Conservation (phyloP, 1,140 invertebrate genomes). For the Oryctes rhinoceros region DNA sequence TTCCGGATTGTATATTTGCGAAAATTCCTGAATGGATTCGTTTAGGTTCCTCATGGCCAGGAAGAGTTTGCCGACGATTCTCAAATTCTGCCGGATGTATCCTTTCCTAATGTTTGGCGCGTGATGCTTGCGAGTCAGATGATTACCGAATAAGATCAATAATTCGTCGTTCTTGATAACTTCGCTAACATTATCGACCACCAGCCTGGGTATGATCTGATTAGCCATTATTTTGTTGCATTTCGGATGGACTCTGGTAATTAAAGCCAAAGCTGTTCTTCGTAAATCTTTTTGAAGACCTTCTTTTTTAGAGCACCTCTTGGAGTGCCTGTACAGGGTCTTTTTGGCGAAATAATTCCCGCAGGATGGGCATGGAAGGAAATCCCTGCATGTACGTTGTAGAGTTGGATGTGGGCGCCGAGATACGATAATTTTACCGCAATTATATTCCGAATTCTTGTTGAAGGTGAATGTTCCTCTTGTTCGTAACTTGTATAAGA, state of each 20-base stretch:
- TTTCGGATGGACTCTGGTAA: neutral
- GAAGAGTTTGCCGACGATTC: neutral
- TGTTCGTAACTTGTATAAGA: neutral
- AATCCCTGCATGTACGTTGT: neutral
- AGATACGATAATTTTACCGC: neutral
- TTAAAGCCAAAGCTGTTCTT: neutral
- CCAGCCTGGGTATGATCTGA: neutral
- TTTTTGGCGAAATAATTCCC: slow-evolving; percentile 18
- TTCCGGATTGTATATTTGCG: neutral
- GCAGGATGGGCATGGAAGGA: neutral
- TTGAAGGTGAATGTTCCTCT: slow-evolving; percentile 14
- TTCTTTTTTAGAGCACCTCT: neutral
- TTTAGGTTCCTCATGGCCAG: neutral
- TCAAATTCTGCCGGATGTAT: slow-evolving; percentile 13
- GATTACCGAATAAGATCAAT: neutral
- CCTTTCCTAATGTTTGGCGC: neutral
- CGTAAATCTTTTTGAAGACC: neutral
- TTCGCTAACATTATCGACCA: slow-evolving; percentile 16
- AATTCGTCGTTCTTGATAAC: slow-evolving; percentile 3
- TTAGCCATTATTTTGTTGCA: slow-evolving; percentile 9
- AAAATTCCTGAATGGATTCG: neutral
- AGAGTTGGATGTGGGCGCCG: neutral
- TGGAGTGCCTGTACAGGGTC: slow-evolving; percentile 9
- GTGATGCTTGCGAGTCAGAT: slow-evolving; percentile 12
- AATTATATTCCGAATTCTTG: neutral